phyloP scores from a whole-genome alignment of 2,797 vertebrate species.

The Monodelphis domestica region DNA sequence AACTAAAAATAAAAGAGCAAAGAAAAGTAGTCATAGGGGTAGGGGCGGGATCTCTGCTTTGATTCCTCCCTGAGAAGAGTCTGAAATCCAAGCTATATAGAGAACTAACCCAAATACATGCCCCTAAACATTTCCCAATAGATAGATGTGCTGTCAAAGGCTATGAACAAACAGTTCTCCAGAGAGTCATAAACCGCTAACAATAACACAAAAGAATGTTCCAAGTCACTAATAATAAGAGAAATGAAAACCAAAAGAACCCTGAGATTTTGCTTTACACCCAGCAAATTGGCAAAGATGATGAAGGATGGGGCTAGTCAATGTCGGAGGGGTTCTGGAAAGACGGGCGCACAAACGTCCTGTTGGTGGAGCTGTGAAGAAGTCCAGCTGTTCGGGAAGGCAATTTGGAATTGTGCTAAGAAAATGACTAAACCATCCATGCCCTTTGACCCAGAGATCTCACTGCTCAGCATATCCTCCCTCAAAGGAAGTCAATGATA shows the following conservation, averaged over 20 bases:
- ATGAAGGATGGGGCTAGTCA: neutral
- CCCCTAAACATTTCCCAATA: neutral
- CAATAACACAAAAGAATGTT: neutral
- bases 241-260: neutral
- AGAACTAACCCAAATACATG: neutral
- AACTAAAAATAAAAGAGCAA: too few relatives aligned
- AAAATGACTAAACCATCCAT: neutral
- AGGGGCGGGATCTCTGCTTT: neutral
- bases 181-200: neutral
- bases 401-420: neutral
- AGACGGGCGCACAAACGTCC: neutral
- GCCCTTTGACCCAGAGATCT: neutral
- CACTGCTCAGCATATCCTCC: neutral
- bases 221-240: neutral
- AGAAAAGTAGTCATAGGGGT: too few relatives aligned
- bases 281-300: neutral
- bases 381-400: neutral
- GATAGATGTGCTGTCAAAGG: neutral
- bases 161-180: neutral
- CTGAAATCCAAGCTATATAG: neutral
- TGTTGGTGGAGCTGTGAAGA: neutral
- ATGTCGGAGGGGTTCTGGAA: neutral
- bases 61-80: neutral
- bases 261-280: neutral
- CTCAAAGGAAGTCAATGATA: neutral